phyloP scores from a whole-genome alignment of 2,113 vertebrate species.

The Sus scrofa region T2T-Sscrofa CM000818.6:54387501-54388000 shows the following conservation, averaged over 20 bases:
- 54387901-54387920: too few species aligned
- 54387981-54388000: slow-evolving; percentile 58
- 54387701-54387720: background rate
- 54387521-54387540: background rate
- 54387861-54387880: fast-evolving
- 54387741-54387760: background rate
- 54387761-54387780: background rate
- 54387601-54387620: too few species aligned
- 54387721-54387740: background rate
- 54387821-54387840: background rate
- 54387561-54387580: too few species aligned
- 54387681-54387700: background rate
- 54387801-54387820: too few species aligned
- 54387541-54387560: background rate
- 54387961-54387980: background rate
- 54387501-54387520: background rate
- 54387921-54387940: background rate
- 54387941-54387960: background rate
- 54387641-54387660: background rate
- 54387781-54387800: background rate
- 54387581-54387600: background rate
- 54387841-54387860: background rate
- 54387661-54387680: background rate
- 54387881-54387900: background rate
- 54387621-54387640: background rate